phyloP scores from a whole-genome alignment of 2,113 vertebrate genomes.

The Eptatretus burgeri region DNA sequence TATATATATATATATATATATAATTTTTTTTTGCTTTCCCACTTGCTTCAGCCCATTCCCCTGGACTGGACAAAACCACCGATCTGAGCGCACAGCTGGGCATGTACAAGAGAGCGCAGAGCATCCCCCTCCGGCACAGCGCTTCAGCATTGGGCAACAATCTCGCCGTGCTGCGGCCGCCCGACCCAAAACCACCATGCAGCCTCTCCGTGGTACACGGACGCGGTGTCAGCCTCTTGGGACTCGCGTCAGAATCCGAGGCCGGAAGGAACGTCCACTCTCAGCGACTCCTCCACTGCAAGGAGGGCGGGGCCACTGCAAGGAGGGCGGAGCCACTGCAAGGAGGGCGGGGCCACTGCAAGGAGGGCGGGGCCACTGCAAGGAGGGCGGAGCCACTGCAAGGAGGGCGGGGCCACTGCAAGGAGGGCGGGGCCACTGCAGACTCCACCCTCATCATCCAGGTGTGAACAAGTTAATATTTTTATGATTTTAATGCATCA shows the following conservation, averaged over 20 bases:
- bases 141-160: slow-evolving; percentile 56
- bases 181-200: slow-evolving; percentile 23
- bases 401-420: background rate
- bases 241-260: slow-evolving; percentile 14
- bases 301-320: slow-evolving; percentile 23
- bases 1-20: no score
- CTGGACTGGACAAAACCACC: no score
- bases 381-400: background rate
- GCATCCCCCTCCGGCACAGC: slow-evolving; percentile 36
- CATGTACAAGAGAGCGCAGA: slow-evolving; percentile 43
- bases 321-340: slow-evolving; percentile 37
- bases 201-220: slow-evolving; percentile 45
- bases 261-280: slow-evolving; percentile 32
- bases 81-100: background rate
- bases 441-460: no score
- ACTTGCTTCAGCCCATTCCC: no score
- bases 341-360: slow-evolving; percentile 23
- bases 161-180: slow-evolving; percentile 35
- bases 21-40: no score
- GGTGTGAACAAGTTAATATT: no score
- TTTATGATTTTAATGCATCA: no score
- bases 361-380: background rate
- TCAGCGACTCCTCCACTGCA: slow-evolving; percentile 47
- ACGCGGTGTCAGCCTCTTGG: slow-evolving; percentile 37
- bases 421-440: background rate